Conservation (phyloP, 2,888 invertebrate species). For the Ernsta delagoae region DNA sequence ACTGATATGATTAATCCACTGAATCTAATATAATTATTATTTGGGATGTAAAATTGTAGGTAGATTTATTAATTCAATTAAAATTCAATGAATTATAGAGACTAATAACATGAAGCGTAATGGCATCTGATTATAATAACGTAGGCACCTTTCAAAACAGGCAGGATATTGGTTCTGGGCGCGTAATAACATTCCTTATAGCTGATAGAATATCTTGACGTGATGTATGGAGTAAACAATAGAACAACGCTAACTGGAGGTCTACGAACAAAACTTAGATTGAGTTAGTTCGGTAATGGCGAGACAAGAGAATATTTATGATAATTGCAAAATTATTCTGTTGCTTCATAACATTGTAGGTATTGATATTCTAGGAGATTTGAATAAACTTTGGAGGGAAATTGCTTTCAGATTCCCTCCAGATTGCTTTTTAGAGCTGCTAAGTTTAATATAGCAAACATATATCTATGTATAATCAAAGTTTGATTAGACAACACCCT, state of each 20-base stretch:
- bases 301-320: conserved; percentile 5
- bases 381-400: neutral
- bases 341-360: no score
- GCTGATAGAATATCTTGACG: conserved; percentile 18
- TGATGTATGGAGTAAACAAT: conserved; percentile 26
- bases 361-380: no score
- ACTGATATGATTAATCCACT: no score
- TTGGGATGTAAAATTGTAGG: no score
- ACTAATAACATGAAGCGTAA: neutral
- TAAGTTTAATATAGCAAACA: no score
- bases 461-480: no score
- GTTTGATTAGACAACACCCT: no score
- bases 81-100: no score
- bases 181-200: conserved; percentile 32
- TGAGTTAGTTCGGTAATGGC: conserved; percentile 21
- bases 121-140: neutral
- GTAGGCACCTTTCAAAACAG: neutral
- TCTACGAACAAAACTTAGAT: conserved; percentile 21
- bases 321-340: neutral
- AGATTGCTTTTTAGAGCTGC: no score
- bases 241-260: conserved; percentile 6
- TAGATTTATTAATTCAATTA: no score
- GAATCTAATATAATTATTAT: no score
- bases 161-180: conserved; percentile 20
- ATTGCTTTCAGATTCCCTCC: no score